A percentile compares a stretch with the other conserved stretches of the same genome.
Conservation (phyloP, 92 coral and sea anemone genomes). For the Epizoanthus illoricatus region DNA sequence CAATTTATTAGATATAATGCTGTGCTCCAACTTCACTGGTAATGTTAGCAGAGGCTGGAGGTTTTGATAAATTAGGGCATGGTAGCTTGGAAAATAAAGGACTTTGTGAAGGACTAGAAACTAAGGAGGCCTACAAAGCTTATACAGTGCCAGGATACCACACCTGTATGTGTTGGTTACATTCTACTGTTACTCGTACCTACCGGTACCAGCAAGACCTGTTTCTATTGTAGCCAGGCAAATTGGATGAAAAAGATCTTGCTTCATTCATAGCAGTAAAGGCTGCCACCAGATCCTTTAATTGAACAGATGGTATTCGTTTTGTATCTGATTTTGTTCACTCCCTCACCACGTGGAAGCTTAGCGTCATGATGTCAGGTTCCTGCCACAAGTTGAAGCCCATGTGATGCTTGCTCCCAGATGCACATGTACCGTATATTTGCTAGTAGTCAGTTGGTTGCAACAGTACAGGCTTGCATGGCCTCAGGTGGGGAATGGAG, state of each 20-base stretch:
- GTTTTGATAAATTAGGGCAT: constrained; percentile 37
- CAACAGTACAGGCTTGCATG: constrained; percentile 6
- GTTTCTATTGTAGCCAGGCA: background rate
- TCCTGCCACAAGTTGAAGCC: constrained; percentile 71
- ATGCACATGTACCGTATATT: constrained; percentile 18
- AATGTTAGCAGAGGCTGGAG: background rate
- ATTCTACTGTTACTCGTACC: background rate
- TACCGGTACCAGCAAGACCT: background rate
- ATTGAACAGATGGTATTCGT: background rate
- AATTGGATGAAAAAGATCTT: background rate
- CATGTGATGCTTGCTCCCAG: constrained; percentile 76
- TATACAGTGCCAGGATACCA: constrained; percentile 31
- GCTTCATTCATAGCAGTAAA: background rate
- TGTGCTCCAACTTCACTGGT: background rate
- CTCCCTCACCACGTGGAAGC: constrained; percentile 97
- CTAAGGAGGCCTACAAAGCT: constrained; percentile 47
- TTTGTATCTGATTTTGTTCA: constrained; percentile 45
- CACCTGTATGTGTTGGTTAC: background rate
- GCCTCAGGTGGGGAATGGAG: constrained; percentile 37
- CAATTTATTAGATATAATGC: too few species aligned
- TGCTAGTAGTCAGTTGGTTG: constrained; percentile 26
- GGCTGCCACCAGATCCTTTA: background rate
- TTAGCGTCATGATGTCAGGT: constrained; percentile 86
- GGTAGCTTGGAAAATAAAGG: constrained; percentile 40
- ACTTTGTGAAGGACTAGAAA: constrained; percentile 47